Evolutionary conservation across 2,113 vertebrate genomes (phyloP).

Genomic region (Pituophis catenifer): DNA sequence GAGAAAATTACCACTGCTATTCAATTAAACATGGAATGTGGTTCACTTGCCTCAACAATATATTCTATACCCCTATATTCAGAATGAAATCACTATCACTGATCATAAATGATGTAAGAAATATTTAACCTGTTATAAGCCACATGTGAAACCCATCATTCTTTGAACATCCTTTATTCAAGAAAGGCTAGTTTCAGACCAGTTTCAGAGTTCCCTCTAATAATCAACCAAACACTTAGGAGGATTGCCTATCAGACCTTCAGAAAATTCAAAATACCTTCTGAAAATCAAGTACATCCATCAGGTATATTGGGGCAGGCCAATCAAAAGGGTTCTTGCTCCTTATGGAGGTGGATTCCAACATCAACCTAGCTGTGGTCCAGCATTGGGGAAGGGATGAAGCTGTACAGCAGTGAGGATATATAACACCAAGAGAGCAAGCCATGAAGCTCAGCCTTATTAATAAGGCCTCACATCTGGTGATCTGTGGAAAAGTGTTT

Average conservation of each 20-base stretch:
- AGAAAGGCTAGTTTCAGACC: not conserved
- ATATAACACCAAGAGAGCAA: not conserved
- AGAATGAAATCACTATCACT: not conserved
- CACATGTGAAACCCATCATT: not conserved
- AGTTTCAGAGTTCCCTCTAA: not conserved
- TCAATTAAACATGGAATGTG: not conserved
- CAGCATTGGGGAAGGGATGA: not conserved
- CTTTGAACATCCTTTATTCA: not conserved
- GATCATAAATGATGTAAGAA: not conserved
- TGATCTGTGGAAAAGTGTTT: not conserved
- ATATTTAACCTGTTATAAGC: not conserved
- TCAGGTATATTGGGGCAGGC: not conserved
- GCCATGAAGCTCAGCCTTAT: not conserved
- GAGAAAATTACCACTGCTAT: not conserved
- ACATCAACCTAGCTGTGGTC: not conserved
- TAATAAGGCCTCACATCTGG: not conserved
- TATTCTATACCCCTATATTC: not conserved
- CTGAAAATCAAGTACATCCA: not conserved
- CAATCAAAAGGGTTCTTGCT: not conserved
- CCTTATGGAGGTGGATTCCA: not conserved
- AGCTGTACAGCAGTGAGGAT: not conserved
- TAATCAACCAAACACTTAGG: not conserved
- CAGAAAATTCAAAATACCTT: not conserved
- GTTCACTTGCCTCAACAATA: not conserved
- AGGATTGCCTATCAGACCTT: not conserved